Conservation (phyloP, 2,888 invertebrate genomes). For the Volucella inflata region DNA sequence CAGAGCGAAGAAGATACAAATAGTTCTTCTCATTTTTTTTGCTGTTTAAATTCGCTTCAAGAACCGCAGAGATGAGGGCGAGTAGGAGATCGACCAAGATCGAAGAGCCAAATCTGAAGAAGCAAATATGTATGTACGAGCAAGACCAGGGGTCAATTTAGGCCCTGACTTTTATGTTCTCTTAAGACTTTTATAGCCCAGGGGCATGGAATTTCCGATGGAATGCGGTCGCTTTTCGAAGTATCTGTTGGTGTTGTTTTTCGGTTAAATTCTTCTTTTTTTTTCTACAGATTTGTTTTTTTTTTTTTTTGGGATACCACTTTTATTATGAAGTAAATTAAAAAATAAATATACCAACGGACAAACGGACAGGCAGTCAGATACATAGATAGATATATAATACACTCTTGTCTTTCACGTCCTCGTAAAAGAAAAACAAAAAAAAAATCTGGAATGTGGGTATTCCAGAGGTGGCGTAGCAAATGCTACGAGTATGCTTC, state of each 20-base stretch:
- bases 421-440: too few species aligned
- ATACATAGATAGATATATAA: neutral
- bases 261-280: neutral
- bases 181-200: slow-evolving; percentile 50
- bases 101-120: neutral
- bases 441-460: slow-evolving; percentile 29
- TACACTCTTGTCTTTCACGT: too few species aligned
- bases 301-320: slow-evolving; percentile 41
- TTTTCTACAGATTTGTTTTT: neutral
- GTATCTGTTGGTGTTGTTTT: slow-evolving; percentile 42
- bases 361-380: too few species aligned
- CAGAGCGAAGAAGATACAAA: slow-evolving; percentile 7
- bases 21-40: too few species aligned
- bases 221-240: slow-evolving; percentile 69
- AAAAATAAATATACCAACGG: slow-evolving; percentile 22
- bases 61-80: neutral
- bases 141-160: slow-evolving; percentile 56
- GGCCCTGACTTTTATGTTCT: slow-evolving; percentile 31
- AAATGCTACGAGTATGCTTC: slow-evolving; percentile 22
- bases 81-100: slow-evolving; percentile 6
- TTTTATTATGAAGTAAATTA: slow-evolving; percentile 55
- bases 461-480: slow-evolving; percentile 29
- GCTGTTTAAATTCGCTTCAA: too few species aligned
- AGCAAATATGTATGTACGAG: neutral
- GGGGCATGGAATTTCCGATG: slow-evolving; percentile 66